A percentile compares a stretch with the other conserved stretches of the same genome.
Evolutionary conservation across 2,888 invertebrate species (phyloP).

Genomic region (Pandemis heparana): DNA sequence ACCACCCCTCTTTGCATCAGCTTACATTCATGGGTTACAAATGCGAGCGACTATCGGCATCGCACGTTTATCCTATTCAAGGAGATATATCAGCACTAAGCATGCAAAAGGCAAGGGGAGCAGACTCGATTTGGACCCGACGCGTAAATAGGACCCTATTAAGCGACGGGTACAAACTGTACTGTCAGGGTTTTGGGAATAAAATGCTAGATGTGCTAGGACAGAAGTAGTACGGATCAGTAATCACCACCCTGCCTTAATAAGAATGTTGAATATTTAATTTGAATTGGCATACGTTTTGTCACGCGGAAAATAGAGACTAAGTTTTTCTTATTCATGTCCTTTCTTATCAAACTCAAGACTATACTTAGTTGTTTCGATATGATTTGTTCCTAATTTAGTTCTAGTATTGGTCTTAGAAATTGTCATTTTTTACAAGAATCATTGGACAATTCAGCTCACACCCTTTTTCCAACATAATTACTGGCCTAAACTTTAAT

Average conservation of each 20-base stretch:
- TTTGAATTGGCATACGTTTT: not conserved
- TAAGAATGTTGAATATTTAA: slow-evolving; percentile 6
- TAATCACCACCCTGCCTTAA: not conserved
- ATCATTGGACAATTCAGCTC: too few species aligned
- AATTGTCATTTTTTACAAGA: too few species aligned
- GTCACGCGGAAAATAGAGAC: not conserved
- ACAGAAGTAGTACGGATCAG: slow-evolving; percentile 8
- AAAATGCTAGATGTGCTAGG: slow-evolving; percentile 22
- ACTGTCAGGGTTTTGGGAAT: slow-evolving; percentile 36
- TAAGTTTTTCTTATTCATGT: not conserved
- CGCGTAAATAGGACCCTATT: slow-evolving; percentile 42
- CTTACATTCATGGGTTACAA: slow-evolving; percentile 6
- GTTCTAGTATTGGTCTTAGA: too few species aligned
- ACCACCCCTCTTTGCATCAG: not conserved
- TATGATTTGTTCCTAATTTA: too few species aligned
- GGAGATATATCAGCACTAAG: slow-evolving; percentile 35
- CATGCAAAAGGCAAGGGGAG: slow-evolving; percentile 40
- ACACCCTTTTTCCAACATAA: too few species aligned
- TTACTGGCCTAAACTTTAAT: too few species aligned
- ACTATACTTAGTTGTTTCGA: too few species aligned
- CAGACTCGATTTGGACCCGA: slow-evolving; percentile 38
- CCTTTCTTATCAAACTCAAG: not conserved
- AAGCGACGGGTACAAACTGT: slow-evolving; percentile 34
- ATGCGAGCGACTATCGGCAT: slow-evolving; percentile 19
- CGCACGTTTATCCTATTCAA: slow-evolving; percentile 31